Evolutionary conservation across 2,888 invertebrate species (phyloP).

Genomic region (Drosophila tanythrix): DNA sequence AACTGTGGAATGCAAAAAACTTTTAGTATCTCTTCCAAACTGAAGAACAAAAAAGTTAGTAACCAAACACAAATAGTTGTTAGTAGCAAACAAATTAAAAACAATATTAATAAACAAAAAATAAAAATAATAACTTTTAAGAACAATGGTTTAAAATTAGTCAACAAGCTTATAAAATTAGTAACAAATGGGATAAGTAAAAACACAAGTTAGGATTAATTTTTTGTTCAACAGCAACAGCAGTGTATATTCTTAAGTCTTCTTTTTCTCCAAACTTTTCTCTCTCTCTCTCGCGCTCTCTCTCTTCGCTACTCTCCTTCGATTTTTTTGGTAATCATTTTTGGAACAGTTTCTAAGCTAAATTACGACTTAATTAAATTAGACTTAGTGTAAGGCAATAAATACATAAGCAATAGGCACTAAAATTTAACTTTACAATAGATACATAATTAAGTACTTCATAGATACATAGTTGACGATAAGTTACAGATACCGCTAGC

Average conservation of each 20-base stretch:
- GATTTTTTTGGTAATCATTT: constrained; percentile 62
- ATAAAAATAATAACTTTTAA: neutral
- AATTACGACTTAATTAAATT: constrained; percentile 61
- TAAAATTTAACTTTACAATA: constrained; percentile 59
- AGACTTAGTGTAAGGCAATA: constrained; percentile 73
- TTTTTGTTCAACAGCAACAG: constrained; percentile 77
- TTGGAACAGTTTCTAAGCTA: constrained; percentile 51
- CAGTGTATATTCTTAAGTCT: constrained; percentile 64
- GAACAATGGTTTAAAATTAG: constrained; percentile 38
- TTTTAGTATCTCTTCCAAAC: neutral
- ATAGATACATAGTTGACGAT: constrained; percentile 26
- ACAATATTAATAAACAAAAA: neutral
- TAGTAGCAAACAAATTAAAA: constrained; percentile 8
- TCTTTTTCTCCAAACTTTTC: constrained; percentile 23
- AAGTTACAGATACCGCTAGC: constrained; percentile 47
- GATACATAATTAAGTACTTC: constrained; percentile 42
- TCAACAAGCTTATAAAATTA: constrained; percentile 53
- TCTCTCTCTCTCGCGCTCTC: neutral
- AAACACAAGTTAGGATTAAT: constrained; percentile 71
- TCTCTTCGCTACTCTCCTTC: constrained; percentile 10
- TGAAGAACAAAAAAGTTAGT: neutral
- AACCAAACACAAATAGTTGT: neutral
- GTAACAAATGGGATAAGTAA: constrained; percentile 49
- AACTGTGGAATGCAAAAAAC: neutral
- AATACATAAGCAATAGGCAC: constrained; percentile 73